phyloP scores from a whole-genome alignment of 1,140 invertebrate genomes.

The Drosophila paulistorum region DNA sequence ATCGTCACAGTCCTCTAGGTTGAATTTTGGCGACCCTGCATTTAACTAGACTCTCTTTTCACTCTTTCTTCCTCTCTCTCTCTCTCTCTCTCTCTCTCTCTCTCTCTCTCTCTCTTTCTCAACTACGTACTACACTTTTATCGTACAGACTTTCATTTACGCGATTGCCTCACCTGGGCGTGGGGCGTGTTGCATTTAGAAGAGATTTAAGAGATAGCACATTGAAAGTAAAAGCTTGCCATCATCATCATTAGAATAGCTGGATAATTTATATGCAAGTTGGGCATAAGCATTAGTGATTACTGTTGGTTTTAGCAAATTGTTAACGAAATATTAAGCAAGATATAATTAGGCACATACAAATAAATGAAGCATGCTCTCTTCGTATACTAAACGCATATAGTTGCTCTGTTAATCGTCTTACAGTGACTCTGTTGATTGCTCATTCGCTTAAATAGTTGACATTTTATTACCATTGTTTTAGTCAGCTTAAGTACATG shows the following conservation, averaged over 20 bases:
- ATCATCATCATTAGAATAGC: constrained; percentile 10
- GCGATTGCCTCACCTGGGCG: neutral
- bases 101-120: neutral
- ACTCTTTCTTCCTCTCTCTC: neutral
- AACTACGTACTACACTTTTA: neutral
- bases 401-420: no score
- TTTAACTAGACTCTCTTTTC: neutral
- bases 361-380: no score
- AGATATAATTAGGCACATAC: no score
- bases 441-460: no score
- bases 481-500: no score
- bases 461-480: no score
- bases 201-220: constrained; percentile 28
- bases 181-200: constrained; percentile 45
- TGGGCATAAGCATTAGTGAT: neutral
- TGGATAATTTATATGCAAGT: neutral
- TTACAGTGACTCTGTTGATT: no score
- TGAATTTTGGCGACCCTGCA: constrained; percentile 15
- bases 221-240: constrained; percentile 23
- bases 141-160: neutral
- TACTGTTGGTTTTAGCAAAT: no score
- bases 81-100: neutral
- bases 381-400: no score
- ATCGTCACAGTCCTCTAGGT: neutral
- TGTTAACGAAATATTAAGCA: no score